Base-by-base conservation (phyloP, 2,888 invertebrate genomes). In the Byasa hedistus region DNA sequence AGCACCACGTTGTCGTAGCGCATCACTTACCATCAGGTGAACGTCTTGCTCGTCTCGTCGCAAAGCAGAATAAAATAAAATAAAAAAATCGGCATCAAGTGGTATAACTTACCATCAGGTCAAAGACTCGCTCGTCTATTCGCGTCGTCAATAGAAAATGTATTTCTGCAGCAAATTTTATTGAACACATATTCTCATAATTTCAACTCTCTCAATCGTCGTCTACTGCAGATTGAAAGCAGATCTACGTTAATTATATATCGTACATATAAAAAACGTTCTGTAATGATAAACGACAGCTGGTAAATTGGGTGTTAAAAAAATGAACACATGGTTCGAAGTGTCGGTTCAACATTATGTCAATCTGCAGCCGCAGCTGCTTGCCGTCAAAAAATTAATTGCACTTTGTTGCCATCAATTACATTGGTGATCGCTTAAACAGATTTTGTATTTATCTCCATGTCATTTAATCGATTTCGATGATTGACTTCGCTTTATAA, bases 341-440 rank as follows among this genome's bases (percentile, higher is more conserved):
- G 64, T 22, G 52, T 21, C 61, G 12, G 52, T 54, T 23, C 12
- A 48, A 52, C 3, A 19, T 64, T 54, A 57, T 44, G 27, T 59
- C 64, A 64, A 58, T 64, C 64, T 64, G 54, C n/a, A 39, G 39
- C 21, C 22, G 15, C 64, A 58, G 57, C 52, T 58, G 64, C 27
- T 21, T 27, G 54, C 21, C 21, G 23, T 58, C 52, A 17, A 27
- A 61, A 27, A 21, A 64, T 57, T 57, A 12, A 58, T 54, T 52
- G 58, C 21, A 7, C 36, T 64, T 54, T 54, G 64, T 58, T 24
- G 22, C 5, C n/a, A 22, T 5, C 22, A 10, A 22, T 54, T 54
- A n/a, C 52, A 5, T 21, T 22, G 22, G 22, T 3, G 23, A 22
- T 22, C 22, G 22, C 12, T 54, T 12, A 22, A 54, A 22, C 22